Percentiles rank a stretch among this genome's conserved stretches.
Conservation (phyloP, 2,113 vertebrate species). For the Danionella cerebrum region DNA sequence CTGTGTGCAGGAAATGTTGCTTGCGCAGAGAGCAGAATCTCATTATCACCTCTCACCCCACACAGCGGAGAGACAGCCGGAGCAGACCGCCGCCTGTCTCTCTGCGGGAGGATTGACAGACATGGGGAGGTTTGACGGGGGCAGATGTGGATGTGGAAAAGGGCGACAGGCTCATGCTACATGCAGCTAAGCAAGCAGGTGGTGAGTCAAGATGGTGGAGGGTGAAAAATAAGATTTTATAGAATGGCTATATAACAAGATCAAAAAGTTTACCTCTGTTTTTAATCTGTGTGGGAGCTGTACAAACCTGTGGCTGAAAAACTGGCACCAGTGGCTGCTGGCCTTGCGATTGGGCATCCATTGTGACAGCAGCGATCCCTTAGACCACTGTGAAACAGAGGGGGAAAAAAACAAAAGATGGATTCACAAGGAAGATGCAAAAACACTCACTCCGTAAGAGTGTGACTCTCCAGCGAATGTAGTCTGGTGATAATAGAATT, state of each 20-base stretch:
- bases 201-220: conserved; percentile 4
- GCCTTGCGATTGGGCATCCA: conserved; percentile 87
- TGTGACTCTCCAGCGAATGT: conserved; percentile 12
- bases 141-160: conserved; percentile 34
- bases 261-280: background rate
- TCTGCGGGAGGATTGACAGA: conserved; percentile 43
- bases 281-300: background rate
- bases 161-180: conserved; percentile 19
- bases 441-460: conserved; percentile 9
- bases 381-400: conserved; percentile 65
- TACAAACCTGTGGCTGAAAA: conserved; percentile 83
- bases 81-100: conserved; percentile 40
- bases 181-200: conserved; percentile 22
- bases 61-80: conserved; percentile 31
- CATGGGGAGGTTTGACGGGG: conserved; percentile 21
- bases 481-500: conserved; percentile 35
- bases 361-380: conserved; percentile 60
- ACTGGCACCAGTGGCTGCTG: conserved; percentile 76
- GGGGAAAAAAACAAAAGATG: conserved; percentile 31
- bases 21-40: conserved; percentile 39
- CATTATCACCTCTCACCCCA: conserved; percentile 44
- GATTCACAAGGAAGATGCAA: background rate
- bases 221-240: background rate
- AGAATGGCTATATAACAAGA: background rate
- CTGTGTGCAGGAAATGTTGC: conserved; percentile 37